Evolutionary conservation across 1,140 invertebrate genomes (phyloP).

Genomic region (Magallana ariakensis): DNA sequence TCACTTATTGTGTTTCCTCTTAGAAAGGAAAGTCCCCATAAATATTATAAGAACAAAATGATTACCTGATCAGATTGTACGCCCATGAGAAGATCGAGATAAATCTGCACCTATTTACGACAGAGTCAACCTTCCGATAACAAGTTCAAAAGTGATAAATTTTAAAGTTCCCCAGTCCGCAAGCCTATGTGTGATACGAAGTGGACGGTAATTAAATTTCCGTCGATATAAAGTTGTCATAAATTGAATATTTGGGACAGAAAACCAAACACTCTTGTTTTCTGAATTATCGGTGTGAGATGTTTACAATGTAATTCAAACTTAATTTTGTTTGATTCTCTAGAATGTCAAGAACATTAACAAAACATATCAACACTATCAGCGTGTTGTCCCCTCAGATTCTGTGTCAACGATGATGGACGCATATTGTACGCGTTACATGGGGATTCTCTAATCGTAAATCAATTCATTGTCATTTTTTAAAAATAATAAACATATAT

Average conservation of each 20-base stretch:
- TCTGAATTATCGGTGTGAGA: background rate
- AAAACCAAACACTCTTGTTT: background rate
- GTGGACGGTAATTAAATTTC: background rate
- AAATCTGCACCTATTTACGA: conserved; percentile 31
- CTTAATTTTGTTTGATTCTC: background rate
- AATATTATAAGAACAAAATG: conserved; percentile 1
- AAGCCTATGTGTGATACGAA: background rate
- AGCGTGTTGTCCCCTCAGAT: background rate
- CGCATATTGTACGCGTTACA: no score
- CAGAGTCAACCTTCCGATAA: conserved; percentile 26
- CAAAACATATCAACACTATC: background rate
- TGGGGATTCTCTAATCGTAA: no score
- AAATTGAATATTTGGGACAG: background rate
- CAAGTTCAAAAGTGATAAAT: conserved; percentile 12
- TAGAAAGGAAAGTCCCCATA: background rate
- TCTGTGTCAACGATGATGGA: no score
- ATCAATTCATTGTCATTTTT: no score
- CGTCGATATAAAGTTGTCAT: conserved; percentile 22
- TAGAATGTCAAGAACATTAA: background rate
- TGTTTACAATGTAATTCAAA: background rate
- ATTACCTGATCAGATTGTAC: conserved; percentile 5
- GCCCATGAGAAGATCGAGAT: conserved; percentile 13
- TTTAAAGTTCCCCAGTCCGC: background rate
- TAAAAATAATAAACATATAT: no score
- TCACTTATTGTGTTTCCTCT: no score